A percentile compares a stretch with the other conserved stretches of the same genome.
These are phyloP conservation scores for Xiphydria camelus DNA, from an alignment of 2,888 invertebrate genomes.

Conservation along the genomic window DNA sequence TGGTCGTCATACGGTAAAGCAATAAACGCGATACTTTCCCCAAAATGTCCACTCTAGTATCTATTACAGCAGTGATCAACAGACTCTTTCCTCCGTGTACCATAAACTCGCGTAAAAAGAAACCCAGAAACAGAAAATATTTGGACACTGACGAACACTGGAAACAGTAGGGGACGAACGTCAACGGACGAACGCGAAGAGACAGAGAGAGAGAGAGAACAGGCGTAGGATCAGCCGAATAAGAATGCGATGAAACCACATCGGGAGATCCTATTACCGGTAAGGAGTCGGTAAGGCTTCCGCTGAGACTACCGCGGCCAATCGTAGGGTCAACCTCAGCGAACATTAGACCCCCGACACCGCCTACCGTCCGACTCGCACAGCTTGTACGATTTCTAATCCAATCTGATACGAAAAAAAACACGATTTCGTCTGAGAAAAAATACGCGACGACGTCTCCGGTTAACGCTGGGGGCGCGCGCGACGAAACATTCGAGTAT, in stretches of 20 bases:
- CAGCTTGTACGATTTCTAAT: slow-evolving; percentile 59
- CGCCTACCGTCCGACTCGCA: slow-evolving; percentile 31
- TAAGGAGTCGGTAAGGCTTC: slow-evolving; percentile 57
- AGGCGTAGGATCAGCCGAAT: slow-evolving; percentile 42
- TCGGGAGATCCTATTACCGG: slow-evolving; percentile 55
- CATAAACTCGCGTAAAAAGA: no score
- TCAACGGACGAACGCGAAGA: slow-evolving; percentile 9
- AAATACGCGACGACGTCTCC: no score
- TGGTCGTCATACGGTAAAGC: no score
- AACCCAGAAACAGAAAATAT: no score
- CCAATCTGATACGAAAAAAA: slow-evolving; percentile 53
- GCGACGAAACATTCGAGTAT: slow-evolving; percentile 54
- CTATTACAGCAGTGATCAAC: no score
- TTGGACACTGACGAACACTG: no score
- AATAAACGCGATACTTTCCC: no score
- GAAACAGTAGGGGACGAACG: no score
- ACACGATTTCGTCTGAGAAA: slow-evolving; percentile 52
- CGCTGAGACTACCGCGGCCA: slow-evolving; percentile 55
- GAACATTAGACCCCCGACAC: slow-evolving; percentile 35
- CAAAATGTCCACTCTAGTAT: no score
- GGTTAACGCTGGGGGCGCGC: no score
- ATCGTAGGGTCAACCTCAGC: slow-evolving; percentile 54
- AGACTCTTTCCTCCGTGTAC: no score
- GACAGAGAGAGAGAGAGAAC: not conserved
- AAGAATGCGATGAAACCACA: slow-evolving; percentile 58